Evolutionary conservation across 2,888 invertebrate species (phyloP).

Genomic region (Scaptomyza cyrtandrae): DNA sequence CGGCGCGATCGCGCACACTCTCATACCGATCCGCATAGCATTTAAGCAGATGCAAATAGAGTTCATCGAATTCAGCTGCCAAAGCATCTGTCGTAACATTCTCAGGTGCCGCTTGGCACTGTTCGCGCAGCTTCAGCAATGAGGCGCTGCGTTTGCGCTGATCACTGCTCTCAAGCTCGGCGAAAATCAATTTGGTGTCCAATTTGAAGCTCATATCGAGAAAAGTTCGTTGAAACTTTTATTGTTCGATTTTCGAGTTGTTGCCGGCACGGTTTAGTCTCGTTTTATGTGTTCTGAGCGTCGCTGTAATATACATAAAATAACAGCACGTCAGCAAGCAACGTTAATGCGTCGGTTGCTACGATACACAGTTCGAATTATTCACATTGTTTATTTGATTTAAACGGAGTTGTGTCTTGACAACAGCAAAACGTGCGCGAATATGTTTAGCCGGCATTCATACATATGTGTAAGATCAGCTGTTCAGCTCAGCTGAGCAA

Average conservation of each 20-base stretch:
- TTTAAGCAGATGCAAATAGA: slow-evolving; percentile 82
- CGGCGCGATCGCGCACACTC: slow-evolving; percentile 79
- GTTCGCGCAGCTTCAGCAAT: slow-evolving; percentile 46
- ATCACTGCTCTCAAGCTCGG: slow-evolving; percentile 48
- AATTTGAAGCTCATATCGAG: slow-evolving; percentile 46
- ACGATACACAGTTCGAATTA: slow-evolving; percentile 38
- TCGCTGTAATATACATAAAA: slow-evolving; percentile 37
- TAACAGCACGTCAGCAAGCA: slow-evolving; percentile 34
- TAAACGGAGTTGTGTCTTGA: slow-evolving; percentile 21
- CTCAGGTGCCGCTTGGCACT: slow-evolving; percentile 23
- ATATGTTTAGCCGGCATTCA: slow-evolving; percentile 18
- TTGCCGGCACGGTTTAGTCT: slow-evolving; percentile 18
- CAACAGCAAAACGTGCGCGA: slow-evolving; percentile 23
- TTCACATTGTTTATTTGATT: slow-evolving; percentile 45
- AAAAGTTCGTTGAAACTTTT: neutral
- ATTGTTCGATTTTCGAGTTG: slow-evolving; percentile 8
- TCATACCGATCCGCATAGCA: slow-evolving; percentile 83
- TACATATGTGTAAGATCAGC: slow-evolving; percentile 39
- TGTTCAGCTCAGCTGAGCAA: slow-evolving; percentile 24
- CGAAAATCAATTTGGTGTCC: slow-evolving; percentile 58
- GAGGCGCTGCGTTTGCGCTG: slow-evolving; percentile 60
- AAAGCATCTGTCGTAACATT: slow-evolving; percentile 33
- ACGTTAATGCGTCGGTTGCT: slow-evolving; percentile 50
- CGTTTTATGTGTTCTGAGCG: slow-evolving; percentile 33
- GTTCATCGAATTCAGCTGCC: slow-evolving; percentile 74